Evolutionary conservation across 2,888 invertebrate genomes (phyloP).

Genomic region (Glaucopsyche alexis): DNA sequence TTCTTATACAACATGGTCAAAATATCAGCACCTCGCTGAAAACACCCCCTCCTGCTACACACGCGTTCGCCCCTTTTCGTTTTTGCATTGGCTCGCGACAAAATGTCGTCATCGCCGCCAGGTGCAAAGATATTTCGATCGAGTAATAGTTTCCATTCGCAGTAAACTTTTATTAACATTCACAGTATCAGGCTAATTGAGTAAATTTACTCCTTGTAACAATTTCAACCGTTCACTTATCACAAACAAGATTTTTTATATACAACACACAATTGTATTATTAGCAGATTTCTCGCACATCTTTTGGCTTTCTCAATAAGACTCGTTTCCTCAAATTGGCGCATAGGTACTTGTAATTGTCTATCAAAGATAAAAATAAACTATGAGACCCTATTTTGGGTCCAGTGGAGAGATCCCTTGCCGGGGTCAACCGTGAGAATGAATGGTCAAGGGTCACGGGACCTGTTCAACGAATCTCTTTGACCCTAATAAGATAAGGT

Average conservation of each 20-base stretch:
- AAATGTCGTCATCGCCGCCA: too few species aligned
- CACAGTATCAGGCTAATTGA: too few species aligned
- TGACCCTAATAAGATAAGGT: conserved; percentile 54
- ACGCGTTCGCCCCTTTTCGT: too few species aligned
- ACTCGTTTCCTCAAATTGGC: background rate
- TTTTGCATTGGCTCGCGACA: too few species aligned
- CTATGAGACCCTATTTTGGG: conserved; percentile 28
- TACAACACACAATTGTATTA: too few species aligned
- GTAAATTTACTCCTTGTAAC: too few species aligned
- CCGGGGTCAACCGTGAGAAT: conserved; percentile 66
- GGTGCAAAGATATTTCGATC: too few species aligned
- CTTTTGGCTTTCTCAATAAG: background rate
- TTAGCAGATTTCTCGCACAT: background rate
- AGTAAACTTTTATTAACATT: too few species aligned
- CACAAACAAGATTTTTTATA: background rate
- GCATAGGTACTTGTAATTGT: background rate
- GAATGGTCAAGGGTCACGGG: conserved; percentile 58
- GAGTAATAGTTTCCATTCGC: too few species aligned
- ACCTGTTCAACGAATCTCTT: conserved; percentile 59
- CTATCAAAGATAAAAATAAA: conserved; percentile 25
- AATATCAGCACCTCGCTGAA: too few species aligned
- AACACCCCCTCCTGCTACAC: too few species aligned
- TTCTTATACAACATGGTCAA: too few species aligned
- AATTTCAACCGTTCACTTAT: background rate
- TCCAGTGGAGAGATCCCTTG: conserved; percentile 40